Base-by-base conservation (phyloP, 2,113 vertebrate species). In the Silurus meridionalis region DNA sequence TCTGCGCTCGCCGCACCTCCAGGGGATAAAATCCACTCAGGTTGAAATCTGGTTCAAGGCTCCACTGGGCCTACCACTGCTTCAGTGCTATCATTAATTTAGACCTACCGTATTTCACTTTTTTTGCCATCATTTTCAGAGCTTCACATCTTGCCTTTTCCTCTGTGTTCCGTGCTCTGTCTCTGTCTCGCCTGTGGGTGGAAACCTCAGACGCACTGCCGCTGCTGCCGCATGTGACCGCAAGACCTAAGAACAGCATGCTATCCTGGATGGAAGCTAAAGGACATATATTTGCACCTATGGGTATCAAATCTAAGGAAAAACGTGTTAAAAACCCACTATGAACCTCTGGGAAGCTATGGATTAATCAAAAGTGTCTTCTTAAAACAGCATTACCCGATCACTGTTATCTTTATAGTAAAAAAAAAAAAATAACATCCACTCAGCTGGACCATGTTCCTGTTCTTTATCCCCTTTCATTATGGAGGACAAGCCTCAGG, bases 1-100 rank as follows among this genome's bases (percentile, higher is more conserved):
- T 86, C 84, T 57, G 84, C 28, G 82, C 58, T 72, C 37, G 91
- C 89, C 46, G 93, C 90, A 92, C 91, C 94, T 94, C 91, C 21
- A 87, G 94, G 94, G 94, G 94, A 85, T 81, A 78, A 86, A 81
- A 86, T 72, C 53, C 77, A 86, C 92, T 88, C 88, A 89, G 93
- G 93, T 94, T 93, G 91, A 95, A 95, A 95, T 95, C 93, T 95
- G 93, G 93, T 93, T 94, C 93, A 95, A 80, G 92, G 91, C 93
- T 94, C 93, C 83, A 91, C 88, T 85, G 93, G 93, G 92, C 80
- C 92, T 85, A 80, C 87, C 87, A 72, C 88, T 87, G 92, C 91
- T 92, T 87, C 89, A 80, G 89, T 89, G 88, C 84, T 89, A 94
- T 93, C 92, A 94, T 94, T 94, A 93, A 94, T 94, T 94, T 89